Evolutionary conservation across 2,888 invertebrate genomes (phyloP).

Genomic region (Hesperia comma): DNA sequence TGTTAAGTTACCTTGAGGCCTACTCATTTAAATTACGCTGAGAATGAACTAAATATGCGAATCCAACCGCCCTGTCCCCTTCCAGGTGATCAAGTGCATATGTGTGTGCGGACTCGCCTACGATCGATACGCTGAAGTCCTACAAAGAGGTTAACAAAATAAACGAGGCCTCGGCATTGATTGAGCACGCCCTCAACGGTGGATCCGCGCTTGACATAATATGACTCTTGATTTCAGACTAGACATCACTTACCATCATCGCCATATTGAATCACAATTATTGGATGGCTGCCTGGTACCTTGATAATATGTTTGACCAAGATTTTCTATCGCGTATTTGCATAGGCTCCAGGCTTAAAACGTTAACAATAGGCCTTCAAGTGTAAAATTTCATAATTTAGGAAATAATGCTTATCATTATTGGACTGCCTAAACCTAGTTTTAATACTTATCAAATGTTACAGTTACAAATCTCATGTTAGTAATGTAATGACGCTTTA

Average conservation of each 20-base stretch:
- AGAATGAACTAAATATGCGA: background rate
- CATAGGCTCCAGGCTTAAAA: background rate
- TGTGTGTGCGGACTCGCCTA: too few relatives aligned
- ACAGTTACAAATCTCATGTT: constrained; percentile 53
- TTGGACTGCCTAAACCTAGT: constrained; percentile 33
- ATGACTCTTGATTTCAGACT: background rate
- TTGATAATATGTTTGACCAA: background rate
- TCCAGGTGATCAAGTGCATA: too few relatives aligned
- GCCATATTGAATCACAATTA: background rate
- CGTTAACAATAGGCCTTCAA: constrained; percentile 5
- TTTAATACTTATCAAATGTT: constrained; percentile 35
- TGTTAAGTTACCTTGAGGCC: constrained; percentile 11
- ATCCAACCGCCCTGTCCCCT: too few relatives aligned
- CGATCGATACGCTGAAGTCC: too few relatives aligned
- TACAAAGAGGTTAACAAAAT: too few relatives aligned
- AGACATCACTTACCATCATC: background rate
- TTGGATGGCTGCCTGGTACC: background rate
- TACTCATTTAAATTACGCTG: background rate
- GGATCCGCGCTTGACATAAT: background rate
- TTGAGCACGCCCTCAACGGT: too few relatives aligned
- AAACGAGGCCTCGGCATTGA: too few relatives aligned
- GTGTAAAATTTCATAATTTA: background rate
- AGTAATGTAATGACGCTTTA: constrained; percentile 40
- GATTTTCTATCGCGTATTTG: background rate
- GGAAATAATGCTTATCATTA: constrained; percentile 28